Conservation (phyloP, 2,888 invertebrate genomes). For the Cerastis leucographa region DNA sequence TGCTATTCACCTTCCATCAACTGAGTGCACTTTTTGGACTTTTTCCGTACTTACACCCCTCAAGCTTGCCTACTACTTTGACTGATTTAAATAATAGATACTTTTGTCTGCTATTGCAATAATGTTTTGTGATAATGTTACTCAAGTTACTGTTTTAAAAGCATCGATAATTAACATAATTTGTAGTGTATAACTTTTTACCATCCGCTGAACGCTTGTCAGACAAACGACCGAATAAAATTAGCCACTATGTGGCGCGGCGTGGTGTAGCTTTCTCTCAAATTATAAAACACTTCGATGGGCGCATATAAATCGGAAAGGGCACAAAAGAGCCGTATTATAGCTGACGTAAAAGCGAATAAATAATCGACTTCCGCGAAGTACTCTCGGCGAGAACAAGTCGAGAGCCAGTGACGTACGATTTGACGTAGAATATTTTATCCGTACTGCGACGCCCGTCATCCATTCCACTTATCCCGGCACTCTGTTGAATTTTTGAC, state of each 20-base stretch:
- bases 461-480: constrained; percentile 90
- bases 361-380: constrained; percentile 89
- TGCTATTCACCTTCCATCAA: constrained; percentile 72
- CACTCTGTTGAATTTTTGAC: constrained; percentile 90
- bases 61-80: constrained; percentile 65
- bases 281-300: constrained; percentile 76
- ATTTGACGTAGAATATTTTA: constrained; percentile 90
- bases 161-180: constrained; percentile 1
- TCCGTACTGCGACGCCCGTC: constrained; percentile 83
- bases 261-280: constrained; percentile 61
- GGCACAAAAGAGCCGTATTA: constrained; percentile 84
- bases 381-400: constrained; percentile 87
- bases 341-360: constrained; percentile 87
- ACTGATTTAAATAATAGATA: constrained; percentile 77
- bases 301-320: constrained; percentile 82
- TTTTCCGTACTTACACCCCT: constrained; percentile 75
- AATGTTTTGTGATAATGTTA: constrained; percentile 55
- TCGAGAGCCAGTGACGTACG: constrained; percentile 89
- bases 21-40: constrained; percentile 81
- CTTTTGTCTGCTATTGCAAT: constrained; percentile 66
- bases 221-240: constrained; percentile 66
- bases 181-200: constrained; percentile 1
- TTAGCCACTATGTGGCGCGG: constrained; percentile 59
- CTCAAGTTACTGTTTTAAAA: constrained; percentile 40
- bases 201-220: constrained; percentile 15